Evolutionary conservation across 2,113 vertebrate species (phyloP), one percentile per base, ranked within the genome.

Genomic region (Meriones unguiculatus): DNA sequence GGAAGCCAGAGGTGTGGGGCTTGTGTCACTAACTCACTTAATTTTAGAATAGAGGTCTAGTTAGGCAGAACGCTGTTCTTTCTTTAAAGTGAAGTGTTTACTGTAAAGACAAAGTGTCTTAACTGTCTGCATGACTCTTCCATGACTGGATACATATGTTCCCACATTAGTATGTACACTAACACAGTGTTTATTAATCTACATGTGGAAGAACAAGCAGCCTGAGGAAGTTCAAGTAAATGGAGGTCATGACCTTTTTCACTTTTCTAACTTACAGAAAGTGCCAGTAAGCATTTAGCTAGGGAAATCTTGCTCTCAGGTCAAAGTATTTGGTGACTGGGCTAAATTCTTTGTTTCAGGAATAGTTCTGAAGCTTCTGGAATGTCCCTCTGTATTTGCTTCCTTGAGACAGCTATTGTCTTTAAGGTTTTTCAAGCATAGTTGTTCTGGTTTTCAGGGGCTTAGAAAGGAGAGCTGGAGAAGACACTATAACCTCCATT

Each of bases 141-240:
- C 24, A 17, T 93, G 57, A 80, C 28, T 64, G 18, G 41, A 64
- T 76, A 88, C 4, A 91, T 72, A 88, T 46, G 54, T 64, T 85
- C 75, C 70, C 24, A 70, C 64, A 54, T 96, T 84, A 72, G 35
- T 73, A 72, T 89, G 22, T n/a, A 1, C 89, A 38, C n/a, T 89
- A 15, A 30, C 41, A 41, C 2, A 24, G 14, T 65, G 0, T 86
- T 87, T 86, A 70, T 89, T 96, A 97, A 59, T 94, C 41, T 91
- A 28, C 50, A 81, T 95, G 14, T 24, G 81, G 76, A 94, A 87
- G 38, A 95, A 90, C 92, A 90, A 70, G 10, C n/a, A 89, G 73
- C 52, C 52, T 82, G 9, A 32, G 62, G 30, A 90, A 93, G 67
- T 92, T 94, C 73, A 88, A 94, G 90, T 93, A 98, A 82, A 87